These are phyloP conservation scores for Enteromius afrohamiltoni DNA, from an alignment of 2,797 vertebrate genomes.

Conservation along the genomic window DNA sequence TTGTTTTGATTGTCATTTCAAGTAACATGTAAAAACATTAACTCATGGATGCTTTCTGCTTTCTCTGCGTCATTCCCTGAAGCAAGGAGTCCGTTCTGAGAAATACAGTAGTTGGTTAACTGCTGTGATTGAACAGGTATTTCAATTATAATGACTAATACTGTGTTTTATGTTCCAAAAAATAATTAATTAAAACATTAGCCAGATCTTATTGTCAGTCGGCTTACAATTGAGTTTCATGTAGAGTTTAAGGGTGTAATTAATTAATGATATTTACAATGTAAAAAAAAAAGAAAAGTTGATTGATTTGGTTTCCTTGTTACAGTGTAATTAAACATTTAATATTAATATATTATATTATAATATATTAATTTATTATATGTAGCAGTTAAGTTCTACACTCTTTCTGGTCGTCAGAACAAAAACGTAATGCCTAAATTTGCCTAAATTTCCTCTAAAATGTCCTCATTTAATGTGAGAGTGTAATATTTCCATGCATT, in stretches of 20 bases:
- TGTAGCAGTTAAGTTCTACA: too few relatives aligned
- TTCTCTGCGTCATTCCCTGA: not conserved
- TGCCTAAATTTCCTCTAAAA: too few relatives aligned
- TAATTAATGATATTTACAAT: not conserved
- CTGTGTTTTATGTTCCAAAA: too few relatives aligned
- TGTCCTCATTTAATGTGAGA: too few relatives aligned
- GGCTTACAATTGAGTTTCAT: not conserved
- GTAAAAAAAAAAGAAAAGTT: too few relatives aligned
- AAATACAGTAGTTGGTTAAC: not conserved
- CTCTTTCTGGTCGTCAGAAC: not conserved
- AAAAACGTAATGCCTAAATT: not conserved
- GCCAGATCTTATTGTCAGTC: too few relatives aligned
- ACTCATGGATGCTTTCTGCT: constrained; percentile 73
- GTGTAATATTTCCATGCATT: too few relatives aligned
- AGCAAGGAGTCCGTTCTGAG: not conserved
- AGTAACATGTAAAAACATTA: constrained; percentile 6
- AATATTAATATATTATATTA: too few relatives aligned
- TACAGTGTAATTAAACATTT: too few relatives aligned
- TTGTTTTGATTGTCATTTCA: not conserved
- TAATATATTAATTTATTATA: not conserved
- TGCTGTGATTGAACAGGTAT: not conserved
- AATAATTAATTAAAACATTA: too few relatives aligned
- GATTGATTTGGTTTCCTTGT: too few relatives aligned
- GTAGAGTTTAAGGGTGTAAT: not conserved
- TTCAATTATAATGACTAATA: not conserved